Evolutionary conservation across 2,888 invertebrate genomes (phyloP), one percentile per base, ranked within the genome.

Genomic region (Drosophila anceps): DNA sequence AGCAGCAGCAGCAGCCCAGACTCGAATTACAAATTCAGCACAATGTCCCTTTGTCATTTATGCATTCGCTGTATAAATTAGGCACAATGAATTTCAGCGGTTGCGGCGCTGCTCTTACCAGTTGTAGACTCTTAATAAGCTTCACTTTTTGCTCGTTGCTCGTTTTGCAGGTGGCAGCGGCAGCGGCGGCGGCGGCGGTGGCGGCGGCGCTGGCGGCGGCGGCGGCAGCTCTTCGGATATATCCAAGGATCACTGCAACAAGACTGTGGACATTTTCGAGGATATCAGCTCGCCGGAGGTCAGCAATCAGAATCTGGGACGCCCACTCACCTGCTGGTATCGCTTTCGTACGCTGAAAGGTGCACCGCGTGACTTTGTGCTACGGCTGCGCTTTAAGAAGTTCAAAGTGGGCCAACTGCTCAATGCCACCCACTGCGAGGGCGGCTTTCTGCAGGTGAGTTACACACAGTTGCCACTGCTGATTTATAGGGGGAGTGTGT

Each of bases 251-350:
- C 97, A 97, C 92, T 98, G 98, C 94, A 98, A 98, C 94, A 98
- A 98, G 93, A 98, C 98, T 13, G 98, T 98, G 82, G 98, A 98
- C 91, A 97, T 98, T 79, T 98, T 98, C 93, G 98, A 98, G 91
- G 97, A 98, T 91, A 97, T 98, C 53, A 96, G 97, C 24, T 97
- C 97, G 76, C 98, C 98, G 33, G 96, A 97, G 80, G 96, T 98
- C 92, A 97, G 96, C 44, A 94, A 95, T 41, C 95, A 96, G 80
- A 98, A 96, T 92, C 95, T 96, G 90, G 97, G 97, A 8, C 95
- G 96, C 82, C 97, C 98, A 5, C 95, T 98, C 93, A 97, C 97
- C 73, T 98, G 98, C 93, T 97, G 96, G 94, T 98, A 98, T 94
- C 96, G 97, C 90, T 98, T 98, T 93, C 95, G 97, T 74, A 96